These are phyloP conservation scores for Camelus bactrianus DNA, from an alignment of 2,113 vertebrate species.

Conservation along the genomic window DNA sequence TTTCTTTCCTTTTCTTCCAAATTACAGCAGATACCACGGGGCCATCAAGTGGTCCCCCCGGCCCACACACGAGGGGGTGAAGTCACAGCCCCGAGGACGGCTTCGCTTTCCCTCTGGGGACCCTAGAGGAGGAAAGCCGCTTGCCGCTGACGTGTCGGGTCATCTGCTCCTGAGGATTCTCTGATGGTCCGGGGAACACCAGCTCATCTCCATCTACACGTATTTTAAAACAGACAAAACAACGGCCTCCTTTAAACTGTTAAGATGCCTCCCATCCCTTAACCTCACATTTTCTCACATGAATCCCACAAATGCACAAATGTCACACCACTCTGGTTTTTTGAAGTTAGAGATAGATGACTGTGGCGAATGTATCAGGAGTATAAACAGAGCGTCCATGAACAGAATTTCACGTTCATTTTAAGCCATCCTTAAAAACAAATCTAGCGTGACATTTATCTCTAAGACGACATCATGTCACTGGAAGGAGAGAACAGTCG, in stretches of 20 bases:
- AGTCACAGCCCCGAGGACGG: constrained; percentile 92
- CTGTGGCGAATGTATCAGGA: background rate
- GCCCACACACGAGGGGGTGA: constrained; percentile 71
- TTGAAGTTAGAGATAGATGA: background rate
- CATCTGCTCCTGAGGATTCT: constrained; percentile 97
- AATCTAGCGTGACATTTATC: background rate
- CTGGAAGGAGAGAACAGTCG: background rate
- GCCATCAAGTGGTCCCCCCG: constrained; percentile 25
- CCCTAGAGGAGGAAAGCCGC: constrained; percentile 93
- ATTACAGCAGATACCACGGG: background rate
- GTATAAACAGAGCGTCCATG: background rate
- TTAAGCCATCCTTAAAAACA: background rate
- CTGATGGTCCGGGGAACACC: constrained; percentile 94
- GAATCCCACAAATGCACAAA: background rate
- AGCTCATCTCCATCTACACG: constrained; percentile 94
- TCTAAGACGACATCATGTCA: background rate
- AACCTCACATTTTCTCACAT: background rate
- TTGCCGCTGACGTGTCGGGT: constrained; percentile 95
- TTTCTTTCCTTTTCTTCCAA: constrained; percentile 54
- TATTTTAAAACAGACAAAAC: background rate
- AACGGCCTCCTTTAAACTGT: background rate
- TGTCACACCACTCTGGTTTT: background rate
- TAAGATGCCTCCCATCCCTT: background rate
- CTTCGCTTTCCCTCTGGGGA: constrained; percentile 93
- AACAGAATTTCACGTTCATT: background rate